A percentile compares a stretch with the other conserved stretches of the same genome.
These are phyloP conservation scores for Tipula lateralis DNA, from an alignment of 2,888 invertebrate genomes.

Conservation along the genomic window DNA sequence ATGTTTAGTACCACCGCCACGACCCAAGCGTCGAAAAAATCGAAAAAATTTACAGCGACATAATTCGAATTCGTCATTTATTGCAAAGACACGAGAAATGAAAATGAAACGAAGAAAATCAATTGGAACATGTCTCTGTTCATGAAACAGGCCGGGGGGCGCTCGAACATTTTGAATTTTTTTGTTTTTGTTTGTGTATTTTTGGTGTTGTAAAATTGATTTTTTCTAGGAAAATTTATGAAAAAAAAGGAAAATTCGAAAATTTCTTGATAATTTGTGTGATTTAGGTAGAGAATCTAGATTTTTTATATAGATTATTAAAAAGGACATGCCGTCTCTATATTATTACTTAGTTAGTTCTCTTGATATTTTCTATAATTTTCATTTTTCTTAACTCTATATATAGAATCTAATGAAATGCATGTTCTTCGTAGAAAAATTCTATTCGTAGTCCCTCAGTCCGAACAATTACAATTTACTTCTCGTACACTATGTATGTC, in stretches of 20 bases:
- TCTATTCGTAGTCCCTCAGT: background rate
- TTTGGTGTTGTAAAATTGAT: background rate
- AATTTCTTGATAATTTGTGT: background rate
- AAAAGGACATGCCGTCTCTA: background rate
- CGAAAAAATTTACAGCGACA: background rate
- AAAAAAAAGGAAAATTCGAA: background rate
- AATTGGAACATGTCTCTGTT: conserved; percentile 30
- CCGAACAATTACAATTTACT: background rate
- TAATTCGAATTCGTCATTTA: conserved; percentile 26
- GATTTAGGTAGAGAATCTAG: conserved; percentile 24
- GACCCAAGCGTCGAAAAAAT: conserved; percentile 43
- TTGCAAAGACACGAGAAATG: conserved; percentile 31
- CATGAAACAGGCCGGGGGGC: conserved; percentile 26
- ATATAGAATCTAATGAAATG: background rate
- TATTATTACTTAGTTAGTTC: background rate
- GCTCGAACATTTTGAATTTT: background rate
- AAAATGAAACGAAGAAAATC: conserved; percentile 30
- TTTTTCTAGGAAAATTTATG: background rate
- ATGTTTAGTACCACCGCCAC: conserved; percentile 43
- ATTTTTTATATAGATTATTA: background rate
- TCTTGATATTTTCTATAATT: conserved; percentile 19
- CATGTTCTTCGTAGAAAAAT: conserved; percentile 20
- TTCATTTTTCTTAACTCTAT: conserved; percentile 5
- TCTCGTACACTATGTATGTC: no score
- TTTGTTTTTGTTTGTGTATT: background rate